Evolutionary conservation across 2,797 vertebrate species (phyloP), one percentile per base, ranked within the genome.

Genomic region (Oryzias sinensis): DNA sequence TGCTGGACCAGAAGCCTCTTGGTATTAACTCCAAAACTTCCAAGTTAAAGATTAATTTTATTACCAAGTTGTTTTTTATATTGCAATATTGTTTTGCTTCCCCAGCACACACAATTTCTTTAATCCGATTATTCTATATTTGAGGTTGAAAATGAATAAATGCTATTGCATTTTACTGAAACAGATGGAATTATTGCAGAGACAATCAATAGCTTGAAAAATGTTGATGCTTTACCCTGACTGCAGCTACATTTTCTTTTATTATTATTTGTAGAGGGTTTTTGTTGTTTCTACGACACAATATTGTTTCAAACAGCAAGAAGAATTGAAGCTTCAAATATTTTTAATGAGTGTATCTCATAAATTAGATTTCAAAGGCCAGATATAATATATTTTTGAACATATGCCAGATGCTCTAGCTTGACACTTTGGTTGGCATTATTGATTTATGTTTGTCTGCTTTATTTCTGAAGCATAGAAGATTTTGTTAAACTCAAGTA

Each of bases 331-430:
- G 83, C 89, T 85, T 92, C 90, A 89, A 90, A 90, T 88, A 83
- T 89, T 90, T 87, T 80, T 89, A 91, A 84, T 80, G 88, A 89
- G 74, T 77, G 80, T 74, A 81, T 85, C 64, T 72, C 65, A 82
- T 62, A 88, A 94, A 88, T 94, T 72, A 86, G 82, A 90, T 94
- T 94, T 83, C 69, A 84, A 83, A 84, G 63, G 88, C 91, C 79
- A 92, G 68, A 91, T 92, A 77, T 81, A n/a, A n/a, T 59, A 72
- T 79, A 49, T 80, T 88, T 91, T 89, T 92, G 90, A 91, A 81
- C 85, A 83, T 87, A 78, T 89, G 92, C 87, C 93, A 96, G 93
- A 93, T 95, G 93, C 88, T 91, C 88, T 83, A 87, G 68, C 90
- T 83, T 84, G 81, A 82, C 88, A 87, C 73, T 90, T 72, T 85